Evolutionary conservation across 2,888 invertebrate species (phyloP).

Genomic region (Deilephila porcellus): DNA sequence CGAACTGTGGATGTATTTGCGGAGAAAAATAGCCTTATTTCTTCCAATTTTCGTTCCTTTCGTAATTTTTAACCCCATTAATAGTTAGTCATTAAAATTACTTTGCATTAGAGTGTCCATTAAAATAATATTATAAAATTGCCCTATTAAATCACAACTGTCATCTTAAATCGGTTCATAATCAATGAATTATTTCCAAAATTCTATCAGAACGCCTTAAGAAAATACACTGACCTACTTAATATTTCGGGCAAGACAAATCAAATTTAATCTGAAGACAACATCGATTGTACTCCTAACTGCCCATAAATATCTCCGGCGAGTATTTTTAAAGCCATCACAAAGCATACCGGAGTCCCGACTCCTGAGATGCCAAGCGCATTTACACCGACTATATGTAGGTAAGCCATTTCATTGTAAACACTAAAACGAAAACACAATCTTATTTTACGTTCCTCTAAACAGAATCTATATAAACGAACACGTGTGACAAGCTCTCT

Average conservation of each 20-base stretch:
- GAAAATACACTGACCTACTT: neutral
- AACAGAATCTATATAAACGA: conserved; percentile 49
- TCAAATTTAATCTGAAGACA: neutral
- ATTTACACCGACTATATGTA: conserved; percentile 16
- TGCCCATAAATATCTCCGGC: neutral
- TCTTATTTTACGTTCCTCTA: conserved; percentile 47
- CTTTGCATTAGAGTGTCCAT: no score
- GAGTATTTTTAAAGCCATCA: neutral
- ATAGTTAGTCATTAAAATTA: no score
- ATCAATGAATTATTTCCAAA: no score
- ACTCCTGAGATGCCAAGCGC: neutral
- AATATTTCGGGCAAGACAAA: neutral
- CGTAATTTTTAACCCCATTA: no score
- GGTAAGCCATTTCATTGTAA: conserved; percentile 25
- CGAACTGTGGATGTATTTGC: no score
- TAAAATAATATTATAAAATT: neutral
- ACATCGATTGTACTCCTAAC: neutral
- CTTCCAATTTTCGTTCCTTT: no score
- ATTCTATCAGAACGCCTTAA: neutral
- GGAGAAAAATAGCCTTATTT: no score
- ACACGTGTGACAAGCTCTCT: conserved; percentile 44
- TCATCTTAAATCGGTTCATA: no score
- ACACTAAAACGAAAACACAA: conserved; percentile 48
- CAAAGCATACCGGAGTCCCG: neutral
- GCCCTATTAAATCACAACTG: no score